Percentiles rank a stretch among this genome's conserved stretches.
phyloP scores from a whole-genome alignment of 2,113 vertebrate species.

The Aspidoscelis tigris region DNA sequence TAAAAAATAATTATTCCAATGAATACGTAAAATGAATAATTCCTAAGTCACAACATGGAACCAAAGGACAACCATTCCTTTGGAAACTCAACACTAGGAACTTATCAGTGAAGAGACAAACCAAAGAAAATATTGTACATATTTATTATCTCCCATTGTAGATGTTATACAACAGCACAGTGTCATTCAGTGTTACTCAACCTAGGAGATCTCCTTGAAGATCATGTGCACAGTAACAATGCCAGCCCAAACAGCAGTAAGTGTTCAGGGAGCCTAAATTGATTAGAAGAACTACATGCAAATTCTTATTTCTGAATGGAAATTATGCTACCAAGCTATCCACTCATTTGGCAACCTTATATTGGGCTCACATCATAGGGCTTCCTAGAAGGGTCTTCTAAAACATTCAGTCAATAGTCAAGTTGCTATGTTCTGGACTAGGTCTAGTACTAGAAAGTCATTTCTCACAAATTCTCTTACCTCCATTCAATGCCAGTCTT shows the following conservation, averaged over 20 bases:
- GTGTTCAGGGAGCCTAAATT: no score
- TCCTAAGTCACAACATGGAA: not conserved
- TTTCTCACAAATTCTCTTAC: not conserved
- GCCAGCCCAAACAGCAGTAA: no score
- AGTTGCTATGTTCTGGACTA: not conserved
- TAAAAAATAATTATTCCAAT: not conserved
- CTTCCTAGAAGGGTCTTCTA: not conserved
- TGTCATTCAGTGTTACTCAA: not conserved
- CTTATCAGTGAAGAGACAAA: not conserved
- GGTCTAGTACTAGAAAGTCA: not conserved
- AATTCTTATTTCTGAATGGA: no score
- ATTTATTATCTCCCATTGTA: not conserved
- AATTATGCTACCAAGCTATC: not conserved
- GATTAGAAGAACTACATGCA: not conserved
- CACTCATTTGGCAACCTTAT: not conserved
- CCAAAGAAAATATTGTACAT: not conserved
- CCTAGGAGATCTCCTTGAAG: not conserved
- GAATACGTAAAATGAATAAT: not conserved
- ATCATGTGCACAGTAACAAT: not conserved
- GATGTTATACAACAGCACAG: not conserved
- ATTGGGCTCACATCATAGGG: not conserved
- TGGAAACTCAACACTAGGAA: not conserved
- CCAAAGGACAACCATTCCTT: not conserved
- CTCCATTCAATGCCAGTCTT: not conserved
- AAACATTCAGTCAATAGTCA: no score